phyloP scores from a whole-genome alignment of 2,888 invertebrate species.

The Erannis defoliaria region DNA sequence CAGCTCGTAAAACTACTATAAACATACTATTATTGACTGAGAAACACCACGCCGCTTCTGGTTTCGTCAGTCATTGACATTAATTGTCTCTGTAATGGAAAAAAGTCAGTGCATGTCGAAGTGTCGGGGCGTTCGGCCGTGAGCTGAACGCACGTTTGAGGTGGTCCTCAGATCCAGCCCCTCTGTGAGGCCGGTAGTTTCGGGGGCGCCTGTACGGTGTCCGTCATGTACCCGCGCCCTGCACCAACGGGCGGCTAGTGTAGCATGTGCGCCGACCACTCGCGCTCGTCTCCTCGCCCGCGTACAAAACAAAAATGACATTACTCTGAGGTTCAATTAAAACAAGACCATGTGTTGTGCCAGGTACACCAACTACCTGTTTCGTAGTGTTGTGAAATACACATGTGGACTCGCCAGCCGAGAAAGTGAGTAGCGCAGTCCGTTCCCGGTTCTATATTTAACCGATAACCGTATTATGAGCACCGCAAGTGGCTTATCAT shows the following conservation, averaged over 20 bases:
- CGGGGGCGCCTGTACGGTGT: slow-evolving; percentile 62
- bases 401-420: slow-evolving; percentile 81
- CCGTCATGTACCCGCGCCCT: slow-evolving; percentile 48
- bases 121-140: slow-evolving; percentile 54
- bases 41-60: slow-evolving; percentile 65
- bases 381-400: slow-evolving; percentile 81
- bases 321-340: slow-evolving; percentile 61
- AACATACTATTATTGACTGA: slow-evolving; percentile 66
- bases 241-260: slow-evolving; percentile 63
- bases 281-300: slow-evolving; percentile 58
- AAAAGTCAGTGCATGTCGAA: slow-evolving; percentile 75
- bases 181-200: slow-evolving; percentile 37
- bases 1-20: slow-evolving; percentile 50
- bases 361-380: slow-evolving; percentile 77
- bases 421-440: slow-evolving; percentile 73
- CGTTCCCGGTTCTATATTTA: slow-evolving; percentile 59
- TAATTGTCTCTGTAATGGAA: slow-evolving; percentile 73
- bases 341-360: slow-evolving; percentile 80
- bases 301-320: slow-evolving; percentile 71
- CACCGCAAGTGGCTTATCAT: slow-evolving; percentile 53
- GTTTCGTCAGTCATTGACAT: slow-evolving; percentile 80
- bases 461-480: slow-evolving; percentile 53
- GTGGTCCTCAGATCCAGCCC: slow-evolving; percentile 52
- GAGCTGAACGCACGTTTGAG: slow-evolving; percentile 53
- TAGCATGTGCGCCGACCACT: slow-evolving; percentile 74